Evolutionary conservation across 2,888 invertebrate species (phyloP).

Genomic region (Tipula lateralis): DNA sequence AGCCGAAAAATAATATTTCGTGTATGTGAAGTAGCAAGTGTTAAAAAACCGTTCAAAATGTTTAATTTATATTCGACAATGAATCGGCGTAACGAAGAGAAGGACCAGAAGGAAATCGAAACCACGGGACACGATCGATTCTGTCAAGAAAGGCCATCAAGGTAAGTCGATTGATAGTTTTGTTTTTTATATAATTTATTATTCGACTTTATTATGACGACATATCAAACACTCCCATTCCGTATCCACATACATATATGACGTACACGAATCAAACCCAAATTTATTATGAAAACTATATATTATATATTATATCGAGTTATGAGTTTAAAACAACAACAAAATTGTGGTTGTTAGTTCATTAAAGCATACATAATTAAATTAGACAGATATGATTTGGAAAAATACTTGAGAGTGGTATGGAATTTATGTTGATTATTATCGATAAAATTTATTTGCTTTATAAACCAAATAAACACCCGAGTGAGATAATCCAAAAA

Average conservation of each 20-base stretch:
- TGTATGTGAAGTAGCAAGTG: conserved; percentile 49
- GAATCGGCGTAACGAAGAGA: conserved; percentile 55
- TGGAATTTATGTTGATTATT: background rate
- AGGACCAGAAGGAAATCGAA: conserved; percentile 54
- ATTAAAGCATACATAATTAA: conserved; percentile 1
- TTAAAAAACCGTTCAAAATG: conserved; percentile 54
- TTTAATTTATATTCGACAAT: conserved; percentile 72
- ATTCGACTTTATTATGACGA: background rate
- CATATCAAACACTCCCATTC: background rate
- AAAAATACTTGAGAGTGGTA: background rate
- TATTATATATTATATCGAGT: background rate
- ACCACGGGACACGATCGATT: conserved; percentile 78
- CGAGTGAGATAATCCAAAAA: background rate
- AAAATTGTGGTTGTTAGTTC: background rate
- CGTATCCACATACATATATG: too few species aligned
- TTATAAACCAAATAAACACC: background rate
- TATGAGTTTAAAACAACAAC: background rate
- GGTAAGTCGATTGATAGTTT: conserved; percentile 43
- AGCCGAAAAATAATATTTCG: conserved; percentile 50
- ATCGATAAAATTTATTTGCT: background rate
- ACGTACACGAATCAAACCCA: background rate
- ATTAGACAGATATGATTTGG: background rate
- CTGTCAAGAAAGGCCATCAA: conserved; percentile 62
- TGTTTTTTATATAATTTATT: background rate
- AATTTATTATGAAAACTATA: background rate